A percentile compares a stretch with the other conserved stretches of the same genome.
phyloP scores from a whole-genome alignment of 2,888 invertebrate species.

The Alloscopus bannaensis region DNA sequence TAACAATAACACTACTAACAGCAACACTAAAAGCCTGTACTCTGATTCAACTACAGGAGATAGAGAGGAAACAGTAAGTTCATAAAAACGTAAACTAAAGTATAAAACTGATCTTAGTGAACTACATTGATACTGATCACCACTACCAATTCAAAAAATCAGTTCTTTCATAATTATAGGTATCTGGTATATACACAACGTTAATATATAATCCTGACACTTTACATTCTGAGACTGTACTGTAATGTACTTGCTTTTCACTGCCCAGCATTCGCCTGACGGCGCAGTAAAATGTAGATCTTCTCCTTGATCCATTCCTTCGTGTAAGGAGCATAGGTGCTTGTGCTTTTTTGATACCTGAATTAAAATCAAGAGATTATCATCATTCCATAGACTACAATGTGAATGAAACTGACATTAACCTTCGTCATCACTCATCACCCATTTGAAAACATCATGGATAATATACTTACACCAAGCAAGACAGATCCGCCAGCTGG shows the following conservation, averaged over 20 bases:
- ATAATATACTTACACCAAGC: slow-evolving; percentile 84
- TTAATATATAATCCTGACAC: too few species aligned
- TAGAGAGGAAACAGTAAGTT: background rate
- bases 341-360: slow-evolving; percentile 91
- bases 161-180: slow-evolving; percentile 17
- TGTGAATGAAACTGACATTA: too few species aligned
- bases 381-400: background rate
- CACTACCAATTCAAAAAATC: slow-evolving; percentile 24
- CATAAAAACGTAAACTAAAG: slow-evolving; percentile 1
- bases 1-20: too few species aligned
- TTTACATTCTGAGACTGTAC: too few species aligned
- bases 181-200: too few species aligned
- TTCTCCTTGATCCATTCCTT: slow-evolving; percentile 99
- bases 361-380: slow-evolving; percentile 1
- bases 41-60: background rate
- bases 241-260: slow-evolving; percentile 14
- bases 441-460: background rate
- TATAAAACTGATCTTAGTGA: background rate
- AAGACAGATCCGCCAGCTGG: slow-evolving; percentile 94
- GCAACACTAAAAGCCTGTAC: background rate
- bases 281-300: slow-evolving; percentile 91
- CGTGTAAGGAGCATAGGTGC: slow-evolving; percentile 98
- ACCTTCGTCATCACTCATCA: too few species aligned
- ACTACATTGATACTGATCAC: background rate
- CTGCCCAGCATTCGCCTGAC: slow-evolving; percentile 84